Evolutionary conservation across 2,888 invertebrate genomes (phyloP).

Genomic region (Phengaris alcon): DNA sequence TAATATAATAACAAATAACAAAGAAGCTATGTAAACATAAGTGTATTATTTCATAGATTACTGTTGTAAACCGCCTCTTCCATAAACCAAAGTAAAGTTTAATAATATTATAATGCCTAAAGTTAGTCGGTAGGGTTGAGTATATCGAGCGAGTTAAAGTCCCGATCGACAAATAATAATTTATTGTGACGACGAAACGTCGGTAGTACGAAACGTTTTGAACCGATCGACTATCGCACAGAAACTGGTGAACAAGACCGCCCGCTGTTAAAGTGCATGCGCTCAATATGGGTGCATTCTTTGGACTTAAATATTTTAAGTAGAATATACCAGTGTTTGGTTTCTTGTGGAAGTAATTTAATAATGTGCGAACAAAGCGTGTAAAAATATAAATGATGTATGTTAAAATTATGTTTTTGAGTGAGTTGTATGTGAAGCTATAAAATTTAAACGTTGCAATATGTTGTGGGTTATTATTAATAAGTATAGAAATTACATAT

Average conservation of each 20-base stretch:
- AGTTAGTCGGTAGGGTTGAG: background rate
- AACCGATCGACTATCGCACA: background rate
- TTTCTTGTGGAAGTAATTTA: background rate
- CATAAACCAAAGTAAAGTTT: background rate
- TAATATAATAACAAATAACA: too few relatives aligned
- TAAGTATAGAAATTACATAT: background rate
- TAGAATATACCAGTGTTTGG: background rate
- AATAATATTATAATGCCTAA: background rate
- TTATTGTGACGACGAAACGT: background rate
- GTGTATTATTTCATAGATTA: too few relatives aligned
- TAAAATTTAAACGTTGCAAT: background rate
- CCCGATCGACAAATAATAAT: background rate
- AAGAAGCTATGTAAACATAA: too few relatives aligned
- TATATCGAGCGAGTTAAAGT: background rate
- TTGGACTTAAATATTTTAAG: background rate
- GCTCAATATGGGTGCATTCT: background rate
- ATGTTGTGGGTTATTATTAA: background rate
- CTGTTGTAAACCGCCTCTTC: too few relatives aligned
- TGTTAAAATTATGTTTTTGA: background rate
- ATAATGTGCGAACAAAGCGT: background rate
- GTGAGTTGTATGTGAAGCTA: background rate
- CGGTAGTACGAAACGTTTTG: background rate
- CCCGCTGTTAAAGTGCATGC: background rate
- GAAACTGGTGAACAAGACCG: conserved; percentile 4
- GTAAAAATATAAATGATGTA: background rate